Evolutionary conservation across 2,113 vertebrate genomes (phyloP).

Genomic region (Xenopus laevis): DNA sequence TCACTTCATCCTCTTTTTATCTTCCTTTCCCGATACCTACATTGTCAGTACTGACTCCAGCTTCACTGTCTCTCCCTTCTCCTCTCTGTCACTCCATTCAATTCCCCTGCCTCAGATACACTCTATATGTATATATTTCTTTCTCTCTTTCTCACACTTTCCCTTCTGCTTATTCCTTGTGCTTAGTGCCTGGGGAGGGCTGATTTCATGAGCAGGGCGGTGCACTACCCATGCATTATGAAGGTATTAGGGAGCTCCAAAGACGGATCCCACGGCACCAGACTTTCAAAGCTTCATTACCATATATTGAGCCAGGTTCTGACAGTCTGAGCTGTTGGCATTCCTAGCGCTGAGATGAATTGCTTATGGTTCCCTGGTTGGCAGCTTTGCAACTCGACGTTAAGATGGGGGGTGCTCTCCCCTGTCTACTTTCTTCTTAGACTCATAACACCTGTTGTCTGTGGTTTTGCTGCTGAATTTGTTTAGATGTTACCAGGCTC

Average conservation of each 20-base stretch:
- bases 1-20: not conserved
- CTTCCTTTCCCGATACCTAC: not conserved
- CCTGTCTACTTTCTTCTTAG: conserved; percentile 21
- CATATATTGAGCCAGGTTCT: conserved; percentile 43
- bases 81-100: no score
- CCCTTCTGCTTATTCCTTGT: not conserved
- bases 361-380: conserved; percentile 33
- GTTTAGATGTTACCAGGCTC: not conserved
- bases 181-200: conserved; percentile 18
- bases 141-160: not conserved
- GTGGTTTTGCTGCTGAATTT: conserved; percentile 4
- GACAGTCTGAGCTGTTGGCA: conserved; percentile 40
- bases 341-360: conserved; percentile 35
- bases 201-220: not conserved
- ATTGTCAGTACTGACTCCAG: not conserved
- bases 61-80: no score
- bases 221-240: conserved; percentile 30
- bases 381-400: conserved; percentile 5
- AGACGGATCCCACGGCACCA: conserved; percentile 32
- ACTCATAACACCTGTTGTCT: conserved; percentile 41
- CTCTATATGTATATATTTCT: not conserved
- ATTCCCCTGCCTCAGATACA: not conserved
- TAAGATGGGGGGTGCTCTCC: not conserved
- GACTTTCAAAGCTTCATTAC: conserved; percentile 42
- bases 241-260: conserved; percentile 44